Evolutionary conservation across 2,888 invertebrate genomes (phyloP).

Genomic region (Caenorhabditis sp.): DNA sequence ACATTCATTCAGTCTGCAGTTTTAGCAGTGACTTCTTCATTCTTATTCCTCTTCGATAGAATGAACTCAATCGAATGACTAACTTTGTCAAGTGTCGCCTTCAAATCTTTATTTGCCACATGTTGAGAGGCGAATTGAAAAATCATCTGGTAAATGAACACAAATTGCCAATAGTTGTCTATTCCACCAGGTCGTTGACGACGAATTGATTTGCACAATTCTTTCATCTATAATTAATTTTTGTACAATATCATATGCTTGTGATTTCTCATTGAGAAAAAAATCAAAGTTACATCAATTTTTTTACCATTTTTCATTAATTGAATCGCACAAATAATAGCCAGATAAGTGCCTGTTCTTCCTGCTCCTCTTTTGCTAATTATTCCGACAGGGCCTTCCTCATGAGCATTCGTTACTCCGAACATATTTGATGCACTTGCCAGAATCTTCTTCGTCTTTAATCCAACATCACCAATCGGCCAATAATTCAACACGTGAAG

Average conservation of each 20-base stretch:
- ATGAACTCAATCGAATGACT: background rate
- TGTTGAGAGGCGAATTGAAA: background rate
- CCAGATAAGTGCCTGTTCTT: constrained; percentile 6
- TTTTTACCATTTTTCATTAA: constrained; percentile 3
- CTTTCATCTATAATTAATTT: too few species aligned
- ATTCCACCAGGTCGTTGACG: background rate
- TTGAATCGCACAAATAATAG: background rate
- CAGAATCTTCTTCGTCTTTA: background rate
- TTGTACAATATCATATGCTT: too few species aligned
- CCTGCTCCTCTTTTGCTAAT: constrained; percentile 8
- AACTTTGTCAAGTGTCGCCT: background rate
- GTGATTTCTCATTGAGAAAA: too few species aligned
- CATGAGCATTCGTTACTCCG: background rate
- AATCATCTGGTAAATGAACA: background rate
- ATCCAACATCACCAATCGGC: background rate
- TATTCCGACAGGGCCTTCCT: background rate
- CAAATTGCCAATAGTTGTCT: background rate
- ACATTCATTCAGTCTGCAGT: too few species aligned
- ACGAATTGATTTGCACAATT: background rate
- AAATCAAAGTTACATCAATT: background rate
- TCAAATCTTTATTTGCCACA: background rate
- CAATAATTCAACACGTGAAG: background rate
- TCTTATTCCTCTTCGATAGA: background rate
- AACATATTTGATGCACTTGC: background rate
- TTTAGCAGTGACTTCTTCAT: too few species aligned